phyloP scores from a whole-genome alignment of 2,113 vertebrate species.

The Epinephelus fuscoguttatus region DNA sequence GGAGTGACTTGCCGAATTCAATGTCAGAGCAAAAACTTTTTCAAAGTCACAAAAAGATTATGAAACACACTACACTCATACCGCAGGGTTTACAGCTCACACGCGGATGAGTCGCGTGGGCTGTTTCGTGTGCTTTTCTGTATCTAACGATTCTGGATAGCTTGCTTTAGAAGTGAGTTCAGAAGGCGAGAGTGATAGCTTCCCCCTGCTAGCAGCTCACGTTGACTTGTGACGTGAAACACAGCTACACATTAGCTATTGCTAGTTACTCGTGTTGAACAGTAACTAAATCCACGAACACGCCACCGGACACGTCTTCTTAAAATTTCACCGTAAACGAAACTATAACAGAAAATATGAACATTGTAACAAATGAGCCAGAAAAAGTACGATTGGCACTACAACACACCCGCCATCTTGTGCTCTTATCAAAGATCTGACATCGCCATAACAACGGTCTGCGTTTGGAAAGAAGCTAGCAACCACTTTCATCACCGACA shows the following conservation, averaged over 20 bases:
- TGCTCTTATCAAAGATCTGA: constrained; percentile 84
- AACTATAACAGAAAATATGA: constrained; percentile 2
- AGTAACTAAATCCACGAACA: neutral
- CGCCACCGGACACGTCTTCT: neutral
- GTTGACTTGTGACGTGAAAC: constrained; percentile 43
- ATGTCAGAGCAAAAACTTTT: constrained; percentile 74
- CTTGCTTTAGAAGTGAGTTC: constrained; percentile 55
- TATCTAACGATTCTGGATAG: neutral
- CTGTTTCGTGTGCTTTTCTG: neutral
- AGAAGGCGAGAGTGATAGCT: constrained; percentile 58
- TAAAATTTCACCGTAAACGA: neutral
- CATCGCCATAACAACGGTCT: constrained; percentile 89
- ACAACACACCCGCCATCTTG: constrained; percentile 88
- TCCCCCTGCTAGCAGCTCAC: constrained; percentile 55
- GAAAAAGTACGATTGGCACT: constrained; percentile 66
- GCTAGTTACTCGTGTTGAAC: neutral
- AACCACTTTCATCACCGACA: constrained; percentile 69
- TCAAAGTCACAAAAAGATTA: constrained; percentile 48
- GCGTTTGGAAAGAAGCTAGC: constrained; percentile 75
- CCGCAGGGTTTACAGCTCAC: neutral
- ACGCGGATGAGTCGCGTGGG: no score
- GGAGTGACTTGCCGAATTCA: constrained; percentile 33
- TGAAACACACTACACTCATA: neutral
- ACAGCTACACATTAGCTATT: constrained; percentile 17
- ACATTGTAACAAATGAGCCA: constrained; percentile 1